Base-by-base conservation (phyloP, 2,797 vertebrate species). In the Agapornis canus region DNA sequence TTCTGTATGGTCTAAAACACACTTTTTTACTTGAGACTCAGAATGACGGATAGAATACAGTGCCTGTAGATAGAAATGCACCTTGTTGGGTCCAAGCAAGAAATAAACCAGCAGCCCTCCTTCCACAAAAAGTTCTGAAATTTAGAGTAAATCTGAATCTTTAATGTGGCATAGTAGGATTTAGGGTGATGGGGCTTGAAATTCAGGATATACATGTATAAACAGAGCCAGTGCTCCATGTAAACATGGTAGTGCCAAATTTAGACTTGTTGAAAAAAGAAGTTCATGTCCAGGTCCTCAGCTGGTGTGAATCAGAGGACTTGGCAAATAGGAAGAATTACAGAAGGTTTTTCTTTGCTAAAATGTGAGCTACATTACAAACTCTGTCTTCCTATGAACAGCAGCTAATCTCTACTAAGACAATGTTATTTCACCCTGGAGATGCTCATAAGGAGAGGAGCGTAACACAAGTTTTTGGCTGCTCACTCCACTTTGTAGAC, bases 51-150 rank as follows among this genome's bases (percentile, higher is more conserved):
- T 54, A 47, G 57, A 60, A 42, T 81, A 25, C 39, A 79, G 4
- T 59, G 9, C 35, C 42, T 51, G 45, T 31, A 61, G 66, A 37
- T 5, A 47, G 26, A 90, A 92, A 48, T 52, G 5, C 17, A 48
- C 13, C 29, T 54, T 4, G 0, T 70, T 89, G 89, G 26, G 68
- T 73, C 22, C 43, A 52, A 59, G 65, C 8, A 54, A 59, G 39
- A 85, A 82, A 63, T 9, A 56, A 87, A 40, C 31, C 2, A 6
- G 21, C 56, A 63, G 15, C 43, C 27, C 5, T 60, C 42, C 37
- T 77, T 92, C 37, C 56, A 37, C 40, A 37, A 51, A 68, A 66
- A 52, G 35, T 60, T 75, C 49, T 78, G 39, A 82, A 86, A 60
- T 65, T 42, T 9, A 16, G 48, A 40, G 15, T 73, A n/a, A 54